Conservation (phyloP, 1,140 invertebrate genomes). For the Magallana ariakensis region DNA sequence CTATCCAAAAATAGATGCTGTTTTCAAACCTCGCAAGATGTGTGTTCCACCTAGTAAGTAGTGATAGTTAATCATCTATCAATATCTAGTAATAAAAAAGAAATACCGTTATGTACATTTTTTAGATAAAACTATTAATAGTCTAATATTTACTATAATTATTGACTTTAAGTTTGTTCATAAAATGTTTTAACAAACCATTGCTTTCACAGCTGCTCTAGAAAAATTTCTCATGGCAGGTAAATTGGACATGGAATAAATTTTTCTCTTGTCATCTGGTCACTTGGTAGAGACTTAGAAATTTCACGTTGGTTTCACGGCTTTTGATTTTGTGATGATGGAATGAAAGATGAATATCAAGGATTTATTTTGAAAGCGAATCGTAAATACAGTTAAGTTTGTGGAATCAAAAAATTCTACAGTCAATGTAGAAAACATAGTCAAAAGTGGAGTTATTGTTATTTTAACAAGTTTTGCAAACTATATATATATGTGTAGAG, state of each 20-base stretch:
- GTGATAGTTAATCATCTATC: too few species aligned
- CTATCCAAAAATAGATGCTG: constrained; percentile 74
- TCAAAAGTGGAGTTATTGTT: too few species aligned
- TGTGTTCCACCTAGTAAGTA: constrained; percentile 68
- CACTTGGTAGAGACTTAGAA: not conserved
- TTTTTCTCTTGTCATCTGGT: not conserved
- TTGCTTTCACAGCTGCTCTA: constrained; percentile 22
- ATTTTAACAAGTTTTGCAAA: too few species aligned
- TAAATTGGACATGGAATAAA: not conserved
- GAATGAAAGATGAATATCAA: not conserved
- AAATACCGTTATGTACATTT: not conserved
- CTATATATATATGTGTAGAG: too few species aligned
- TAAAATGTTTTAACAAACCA: constrained; percentile 22
- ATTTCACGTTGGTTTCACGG: not conserved
- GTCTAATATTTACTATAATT: too few species aligned
- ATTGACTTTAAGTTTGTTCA: too few species aligned
- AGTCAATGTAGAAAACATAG: too few species aligned
- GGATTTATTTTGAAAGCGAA: not conserved
- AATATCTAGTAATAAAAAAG: too few species aligned
- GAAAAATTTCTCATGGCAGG: constrained; percentile 35
- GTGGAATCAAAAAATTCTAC: too few species aligned
- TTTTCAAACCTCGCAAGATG: constrained; percentile 75
- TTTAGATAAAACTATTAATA: too few species aligned
- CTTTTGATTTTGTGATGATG: not conserved
- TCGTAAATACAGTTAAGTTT: not conserved